Evolutionary conservation across 1,140 invertebrate genomes (phyloP), one percentile per base, ranked within the genome.

Genomic region (Calosoma granatense): DNA sequence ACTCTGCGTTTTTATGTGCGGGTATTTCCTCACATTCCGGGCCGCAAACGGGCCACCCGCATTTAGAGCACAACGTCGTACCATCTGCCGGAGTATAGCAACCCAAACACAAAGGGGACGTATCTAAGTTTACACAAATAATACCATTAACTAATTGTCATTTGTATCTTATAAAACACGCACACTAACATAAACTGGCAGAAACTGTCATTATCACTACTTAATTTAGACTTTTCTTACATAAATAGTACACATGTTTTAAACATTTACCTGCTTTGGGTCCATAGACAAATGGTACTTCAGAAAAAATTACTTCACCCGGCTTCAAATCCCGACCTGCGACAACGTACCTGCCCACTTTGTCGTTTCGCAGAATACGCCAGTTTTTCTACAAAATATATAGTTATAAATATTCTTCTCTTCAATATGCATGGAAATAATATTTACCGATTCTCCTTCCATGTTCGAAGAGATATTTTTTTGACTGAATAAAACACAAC

Each of bases 1-100:
- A 36, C n/a, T 36, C 26, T 36, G 26, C n/a, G n/a, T 78, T 74
- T 20, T 65, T 71, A 67, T 89, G 86, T 19, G 75, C 62, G 0
- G 71, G 30, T 51, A 72, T 57, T 52, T 74, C 72, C 61, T 81
- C 80, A 63, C 88, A 90, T 17, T 78, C 73, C 22, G 70, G 56
- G 1, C 77, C 74, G 61, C 89, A 91, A 19, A 89, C 76, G 0
- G 88, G 88, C 89, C 89, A 92, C 1, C 76, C 72, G 66, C 89
- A 92, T n/a, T 74, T 75, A 0, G 81, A 77, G 65, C 88, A 92
- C 22, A 85, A 66, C 57, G 73, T 70, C 47, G 76, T 71, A 60
- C 77, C 74, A 66, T 76, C 56, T 58, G 78, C 65, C 58, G 78
- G 76, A 20, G 75, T 74, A 65, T 85, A 86, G 65, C 89, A 92